Conservation (phyloP, 2,797 vertebrate genomes). For the Hoplostethus mediterraneus region DNA sequence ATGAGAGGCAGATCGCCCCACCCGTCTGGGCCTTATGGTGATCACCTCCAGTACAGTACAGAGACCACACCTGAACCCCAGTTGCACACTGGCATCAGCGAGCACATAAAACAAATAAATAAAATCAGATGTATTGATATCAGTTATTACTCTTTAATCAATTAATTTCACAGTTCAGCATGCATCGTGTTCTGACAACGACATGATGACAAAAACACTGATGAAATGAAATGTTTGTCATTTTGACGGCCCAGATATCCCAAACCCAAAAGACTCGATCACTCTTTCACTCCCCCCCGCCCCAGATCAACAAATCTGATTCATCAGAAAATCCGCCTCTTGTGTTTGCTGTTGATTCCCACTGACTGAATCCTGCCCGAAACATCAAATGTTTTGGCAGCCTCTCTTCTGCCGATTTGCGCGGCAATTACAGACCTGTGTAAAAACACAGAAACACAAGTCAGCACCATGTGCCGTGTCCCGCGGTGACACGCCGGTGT, state of each 20-base stretch:
- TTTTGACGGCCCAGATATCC: no score
- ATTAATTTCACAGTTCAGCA: not conserved
- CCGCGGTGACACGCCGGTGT: conserved; percentile 50
- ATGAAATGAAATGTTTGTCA: no score
- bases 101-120: not conserved
- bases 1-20: conserved; percentile 82
- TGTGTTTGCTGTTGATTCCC: conserved; percentile 10
- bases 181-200: not conserved
- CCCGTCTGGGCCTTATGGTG: conserved; percentile 84
- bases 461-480: conserved; percentile 60
- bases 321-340: conserved; percentile 23
- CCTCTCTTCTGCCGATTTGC: conserved; percentile 64
- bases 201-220: no score
- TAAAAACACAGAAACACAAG: conserved; percentile 67
- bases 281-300: no score
- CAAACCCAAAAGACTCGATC: no score
- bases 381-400: conserved; percentile 52
- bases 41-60: conserved; percentile 75
- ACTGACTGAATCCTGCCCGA: conserved; percentile 29
- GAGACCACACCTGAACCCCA: conserved; percentile 77
- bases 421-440: conserved; percentile 66
- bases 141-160: not conserved
- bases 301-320: conserved; percentile 31
- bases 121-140: not conserved
- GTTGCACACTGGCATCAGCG: conserved; percentile 1